phyloP scores from a whole-genome alignment of 2,888 invertebrate species.

The Drosophila mimetica region DNA sequence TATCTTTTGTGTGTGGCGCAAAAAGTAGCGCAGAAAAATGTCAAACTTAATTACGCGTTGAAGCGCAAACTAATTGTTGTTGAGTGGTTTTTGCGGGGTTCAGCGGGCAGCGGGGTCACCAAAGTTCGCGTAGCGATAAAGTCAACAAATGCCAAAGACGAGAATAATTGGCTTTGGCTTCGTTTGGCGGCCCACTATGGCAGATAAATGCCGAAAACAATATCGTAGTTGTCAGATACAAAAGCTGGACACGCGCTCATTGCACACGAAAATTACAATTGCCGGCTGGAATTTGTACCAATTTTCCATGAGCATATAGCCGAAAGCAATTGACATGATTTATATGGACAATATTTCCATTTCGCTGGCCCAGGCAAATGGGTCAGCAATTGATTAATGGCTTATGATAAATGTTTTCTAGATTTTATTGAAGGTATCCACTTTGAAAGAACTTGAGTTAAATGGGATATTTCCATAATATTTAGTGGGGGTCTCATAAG shows the following conservation, averaged over 20 bases:
- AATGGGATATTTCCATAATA: neutral
- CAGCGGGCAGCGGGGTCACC: slow-evolving; percentile 16
- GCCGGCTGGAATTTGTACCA: slow-evolving; percentile 39
- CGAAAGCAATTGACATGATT: slow-evolving; percentile 54
- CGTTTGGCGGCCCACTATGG: slow-evolving; percentile 38
- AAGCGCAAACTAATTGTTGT: slow-evolving; percentile 75
- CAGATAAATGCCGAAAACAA: slow-evolving; percentile 35
- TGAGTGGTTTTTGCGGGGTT: neutral
- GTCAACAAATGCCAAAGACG: slow-evolving; percentile 33
- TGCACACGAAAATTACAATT: slow-evolving; percentile 46
- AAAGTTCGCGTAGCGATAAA: slow-evolving; percentile 42
- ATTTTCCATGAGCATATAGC: slow-evolving; percentile 37
- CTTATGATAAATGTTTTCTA: slow-evolving; percentile 14
- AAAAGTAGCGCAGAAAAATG: slow-evolving; percentile 72
- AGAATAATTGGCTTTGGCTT: slow-evolving; percentile 53
- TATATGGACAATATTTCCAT: slow-evolving; percentile 53
- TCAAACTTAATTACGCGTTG: slow-evolving; percentile 76
- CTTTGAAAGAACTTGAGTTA: neutral
- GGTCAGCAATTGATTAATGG: slow-evolving; percentile 52
- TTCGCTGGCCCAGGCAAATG: slow-evolving; percentile 36
- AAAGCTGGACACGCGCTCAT: slow-evolving; percentile 55
- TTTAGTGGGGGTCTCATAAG: too few species aligned
- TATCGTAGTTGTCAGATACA: slow-evolving; percentile 49
- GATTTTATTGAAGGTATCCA: slow-evolving; percentile 8
- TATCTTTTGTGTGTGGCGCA: slow-evolving; percentile 53